Evolutionary conservation across 2,888 invertebrate genomes (phyloP), one percentile per base, ranked within the genome.

Genomic region (Exephanes ischioxanthus): DNA sequence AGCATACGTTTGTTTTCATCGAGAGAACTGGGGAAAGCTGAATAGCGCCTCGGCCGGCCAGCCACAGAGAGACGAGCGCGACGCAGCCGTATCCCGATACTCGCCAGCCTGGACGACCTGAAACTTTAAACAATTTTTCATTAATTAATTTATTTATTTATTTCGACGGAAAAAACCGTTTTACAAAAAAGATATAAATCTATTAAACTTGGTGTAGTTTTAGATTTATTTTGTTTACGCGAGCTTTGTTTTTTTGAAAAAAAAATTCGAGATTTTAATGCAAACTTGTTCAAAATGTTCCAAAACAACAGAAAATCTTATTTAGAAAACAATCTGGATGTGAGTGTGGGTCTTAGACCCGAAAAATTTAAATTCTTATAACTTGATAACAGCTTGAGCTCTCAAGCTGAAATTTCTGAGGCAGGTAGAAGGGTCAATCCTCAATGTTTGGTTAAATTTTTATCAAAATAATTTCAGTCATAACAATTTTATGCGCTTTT

Each of bases 101-200:
- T 88, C 93, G 89, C 91, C 91, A 92, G 70, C 91, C 92, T 61
- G 86, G 88, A 70, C 90, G 92, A 48, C 90, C 92, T 91, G 92
- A 92, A 89, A 93, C 92, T 92, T 41, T 71, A 51, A 41, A 66
- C 45, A 9, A 73, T 55, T 76, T 84, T 0, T 22, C 68, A 37
- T 7, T 37, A 37, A 37, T 37, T 37, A 1, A 79, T 19, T 72
- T 16, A 41, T 41, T 37, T 33, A 19, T 53, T 55, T 22, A 22
- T 55, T 61, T 11, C 16, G 51, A 1, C 4, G 51, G 7, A n/a
- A n/a, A n/a, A n/a, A 51, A 51, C n/a, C 16, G 51, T n/a, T 51
- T 51, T n/a, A 51, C 51, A 6, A 51, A n/a, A 41, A 41, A 41
- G 2, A 41, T 41, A 41, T 33, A 0, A 5, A 33, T 33, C 33